Evolutionary conservation across 1,140 invertebrate genomes (phyloP), one percentile per base, ranked within the genome.

Genomic region (Cheumatopsyche charites): DNA sequence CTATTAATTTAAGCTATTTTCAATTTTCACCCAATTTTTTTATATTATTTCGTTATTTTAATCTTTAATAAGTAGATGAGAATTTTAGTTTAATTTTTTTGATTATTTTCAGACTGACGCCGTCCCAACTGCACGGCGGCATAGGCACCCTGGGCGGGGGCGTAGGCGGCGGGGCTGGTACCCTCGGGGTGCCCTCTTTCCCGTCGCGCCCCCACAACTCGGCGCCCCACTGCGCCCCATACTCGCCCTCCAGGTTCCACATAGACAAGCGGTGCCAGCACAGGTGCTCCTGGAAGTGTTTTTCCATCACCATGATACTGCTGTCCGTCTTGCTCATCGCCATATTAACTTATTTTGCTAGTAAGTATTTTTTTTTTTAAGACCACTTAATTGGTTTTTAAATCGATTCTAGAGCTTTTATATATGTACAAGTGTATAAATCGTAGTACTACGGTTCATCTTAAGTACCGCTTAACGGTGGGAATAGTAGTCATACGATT

Each of bases 211-310:
- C 90, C 79, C 87, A 87, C 78, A 87, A 87, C 88, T 78, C 88
- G 89, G 70, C 87, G 90, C 73, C 87, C 89, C 63, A 88, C 90
- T 76, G 89, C 90, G 61, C 71, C 91, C 76, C 90, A 75, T 93
- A 92, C 84, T 94, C 93, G 74, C 92, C 92, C 78, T 94, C 95
- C 74, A 91, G 94, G 79, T 95, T 96, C 86, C 92, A 94, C 85
- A 93, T 96, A 85, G 93, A 95, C 84, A 96, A 96, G 83, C 89
- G 93, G 72, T 94, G 94, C 83, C 92, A 94, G 79, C 92, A 95
- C 79, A 87, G 92, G 73, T 97, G 94, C 87, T 95, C 94, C 78
- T 98, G 96, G 96, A 95, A 95, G 84, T 97, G 94, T 83, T 90
- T 94, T 79, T 93, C 93, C 80, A 93, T 97, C 82, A 89, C 91